These are phyloP conservation scores for Blastobasis adustella DNA, from an alignment of 2,888 invertebrate genomes.

Conservation along the genomic window DNA sequence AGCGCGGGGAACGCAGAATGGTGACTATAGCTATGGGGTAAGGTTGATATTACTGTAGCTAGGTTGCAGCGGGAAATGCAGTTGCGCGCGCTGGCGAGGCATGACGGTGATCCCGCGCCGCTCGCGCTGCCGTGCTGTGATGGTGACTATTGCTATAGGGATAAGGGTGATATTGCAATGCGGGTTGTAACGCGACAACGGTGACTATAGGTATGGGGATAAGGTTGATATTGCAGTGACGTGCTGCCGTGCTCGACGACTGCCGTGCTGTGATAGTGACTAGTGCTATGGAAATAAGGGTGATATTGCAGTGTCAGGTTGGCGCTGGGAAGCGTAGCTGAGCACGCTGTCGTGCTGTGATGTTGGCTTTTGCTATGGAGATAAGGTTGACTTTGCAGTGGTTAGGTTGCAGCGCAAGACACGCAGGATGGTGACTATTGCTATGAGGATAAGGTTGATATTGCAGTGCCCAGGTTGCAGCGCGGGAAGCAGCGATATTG, in stretches of 20 bases:
- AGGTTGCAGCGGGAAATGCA: conserved; percentile 19
- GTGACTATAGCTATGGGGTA: conserved; percentile 21
- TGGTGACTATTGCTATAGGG: conserved; percentile 26
- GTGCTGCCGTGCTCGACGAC: conserved; percentile 58
- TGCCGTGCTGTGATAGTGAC: conserved; percentile 52
- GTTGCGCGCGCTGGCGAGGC: conserved; percentile 57
- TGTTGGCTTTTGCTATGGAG: conserved; percentile 64
- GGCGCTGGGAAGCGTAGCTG: too few species aligned
- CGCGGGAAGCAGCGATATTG: too few species aligned
- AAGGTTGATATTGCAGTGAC: conserved; percentile 31
- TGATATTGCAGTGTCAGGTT: too few species aligned
- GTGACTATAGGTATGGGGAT: conserved; percentile 21
- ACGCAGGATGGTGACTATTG: conserved; percentile 40
- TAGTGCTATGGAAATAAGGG: background rate
- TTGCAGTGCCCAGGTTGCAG: too few species aligned
- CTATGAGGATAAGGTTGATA: background rate
- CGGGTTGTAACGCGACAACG: conserved; percentile 23
- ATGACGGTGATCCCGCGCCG: conserved; percentile 64
- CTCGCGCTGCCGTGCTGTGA: conserved; percentile 51
- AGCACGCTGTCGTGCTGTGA: conserved; percentile 61
- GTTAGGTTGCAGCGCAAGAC: too few species aligned
- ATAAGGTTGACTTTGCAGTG: conserved; percentile 55
- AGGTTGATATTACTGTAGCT: background rate
- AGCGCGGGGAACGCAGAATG: conserved; percentile 24
- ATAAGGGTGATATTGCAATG: background rate